Base-by-base conservation (phyloP, 2,797 vertebrate genomes). In the Menidia menidia region DNA sequence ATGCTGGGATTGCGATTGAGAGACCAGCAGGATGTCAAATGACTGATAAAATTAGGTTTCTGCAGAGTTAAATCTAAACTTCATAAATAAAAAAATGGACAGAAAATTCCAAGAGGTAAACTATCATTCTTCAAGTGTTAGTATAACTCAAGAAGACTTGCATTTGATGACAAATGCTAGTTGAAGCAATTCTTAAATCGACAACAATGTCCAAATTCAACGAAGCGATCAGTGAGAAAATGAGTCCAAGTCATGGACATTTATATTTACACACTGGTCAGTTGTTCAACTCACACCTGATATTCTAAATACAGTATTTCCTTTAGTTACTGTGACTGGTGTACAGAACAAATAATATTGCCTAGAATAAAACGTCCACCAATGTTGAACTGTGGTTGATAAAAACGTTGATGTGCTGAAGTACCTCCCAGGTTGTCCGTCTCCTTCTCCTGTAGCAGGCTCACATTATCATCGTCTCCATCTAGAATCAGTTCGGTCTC, bases 381-480 rank as follows among this genome's bases (percentile, higher is more conserved):
- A 25, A 70, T 19, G 63, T 31, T 71, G 60, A 58, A 55, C 43
- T 7, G 57, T 39, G 75, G 69, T 60, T 59, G 66, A 76, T 66
- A 47, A 53, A 84, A 69, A 75, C 48, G 45, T 31, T 44, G 64
- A 11, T 52, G 66, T 31, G 63, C 39, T 19, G 71, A 85, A 87
- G 92, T 93, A 99, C 98, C 97, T 88, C 96, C 97, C 67, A 99
- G 91, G 83, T 96, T 97, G 94, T 99, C 98, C 66, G 97, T 95
- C 87, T 99, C 98, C 69, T 99, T 98, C 87, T 99, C 98, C 82
- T 99, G 97, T 48, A 99, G 94, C 62, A 99, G 92, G 80, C 97
- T 98, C 86, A 95, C 95, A 0, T 95, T 93, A 63, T 99, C 98
- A 3, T 99, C 97, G 2, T 99, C 98, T 52, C 95, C 97, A 81